phyloP scores from a whole-genome alignment of 2,888 invertebrate species.

The Holacanthella duospinosa region DNA sequence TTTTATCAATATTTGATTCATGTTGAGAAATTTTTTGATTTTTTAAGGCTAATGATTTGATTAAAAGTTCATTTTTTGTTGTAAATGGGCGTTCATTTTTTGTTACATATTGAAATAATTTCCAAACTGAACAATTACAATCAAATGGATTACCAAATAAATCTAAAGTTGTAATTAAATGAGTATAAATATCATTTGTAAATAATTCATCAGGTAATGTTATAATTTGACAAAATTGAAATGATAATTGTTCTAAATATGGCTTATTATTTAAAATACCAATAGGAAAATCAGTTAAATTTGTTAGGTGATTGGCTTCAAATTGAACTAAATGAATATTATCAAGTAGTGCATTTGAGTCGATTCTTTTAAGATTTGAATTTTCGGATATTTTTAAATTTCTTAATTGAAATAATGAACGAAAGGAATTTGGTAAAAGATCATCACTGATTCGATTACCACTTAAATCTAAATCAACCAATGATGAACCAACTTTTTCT shows the following conservation, averaged over 20 bases:
- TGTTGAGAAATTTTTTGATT: background rate
- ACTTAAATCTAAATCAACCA: slow-evolving; percentile 26
- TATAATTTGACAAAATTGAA: slow-evolving; percentile 25
- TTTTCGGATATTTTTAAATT: slow-evolving; percentile 27
- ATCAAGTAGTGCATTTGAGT: slow-evolving; percentile 26
- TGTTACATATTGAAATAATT: slow-evolving; percentile 25
- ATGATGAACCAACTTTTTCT: slow-evolving; percentile 26
- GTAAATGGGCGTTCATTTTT: background rate
- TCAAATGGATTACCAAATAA: slow-evolving; percentile 29
- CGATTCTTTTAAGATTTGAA: slow-evolving; percentile 22
- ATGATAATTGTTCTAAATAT: slow-evolving; percentile 23
- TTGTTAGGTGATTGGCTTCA: slow-evolving; percentile 31
- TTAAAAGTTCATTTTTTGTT: background rate
- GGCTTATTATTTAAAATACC: slow-evolving; percentile 25
- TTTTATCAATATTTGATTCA: background rate
- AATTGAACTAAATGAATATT: slow-evolving; percentile 26
- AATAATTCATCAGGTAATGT: slow-evolving; percentile 26
- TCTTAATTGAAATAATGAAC: slow-evolving; percentile 19
- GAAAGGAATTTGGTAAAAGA: slow-evolving; percentile 25
- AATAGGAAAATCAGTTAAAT: slow-evolving; percentile 25
- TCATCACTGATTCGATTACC: slow-evolving; percentile 30
- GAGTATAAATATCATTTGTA: background rate
- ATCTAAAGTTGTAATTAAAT: slow-evolving; percentile 15
- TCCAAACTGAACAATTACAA: slow-evolving; percentile 27
- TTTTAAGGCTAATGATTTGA: background rate